Evolutionary conservation across 2,797 vertebrate genomes (phyloP).

Genomic region (Carduelis carduelis): DNA sequence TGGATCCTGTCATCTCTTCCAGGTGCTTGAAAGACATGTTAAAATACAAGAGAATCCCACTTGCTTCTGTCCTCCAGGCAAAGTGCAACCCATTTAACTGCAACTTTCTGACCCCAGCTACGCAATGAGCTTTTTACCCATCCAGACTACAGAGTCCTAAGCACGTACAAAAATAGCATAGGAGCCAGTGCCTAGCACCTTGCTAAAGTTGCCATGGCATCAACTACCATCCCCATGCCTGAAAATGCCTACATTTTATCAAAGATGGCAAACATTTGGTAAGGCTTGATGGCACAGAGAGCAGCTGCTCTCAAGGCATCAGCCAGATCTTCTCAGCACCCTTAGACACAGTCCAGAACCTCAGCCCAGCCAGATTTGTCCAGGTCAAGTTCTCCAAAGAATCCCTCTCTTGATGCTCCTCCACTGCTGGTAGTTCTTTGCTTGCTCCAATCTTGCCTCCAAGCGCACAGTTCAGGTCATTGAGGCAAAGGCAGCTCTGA

Average conservation of each 20-base stretch:
- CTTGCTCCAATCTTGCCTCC: background rate
- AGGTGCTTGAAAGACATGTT: background rate
- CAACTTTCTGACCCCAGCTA: background rate
- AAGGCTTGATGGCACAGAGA: background rate
- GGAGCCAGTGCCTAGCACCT: background rate
- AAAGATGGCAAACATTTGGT: background rate
- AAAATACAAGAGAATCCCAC: background rate
- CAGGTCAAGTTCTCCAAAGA: background rate
- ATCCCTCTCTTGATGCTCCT: background rate
- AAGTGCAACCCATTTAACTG: background rate
- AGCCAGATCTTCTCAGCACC: background rate
- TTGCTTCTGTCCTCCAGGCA: background rate
- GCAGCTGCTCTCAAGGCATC: background rate
- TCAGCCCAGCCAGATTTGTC: background rate
- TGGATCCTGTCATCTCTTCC: background rate
- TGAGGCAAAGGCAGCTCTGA: background rate
- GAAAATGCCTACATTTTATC: background rate
- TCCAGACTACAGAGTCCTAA: background rate
- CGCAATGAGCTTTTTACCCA: background rate
- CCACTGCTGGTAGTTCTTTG: background rate
- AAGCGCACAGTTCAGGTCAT: rapidly evolving
- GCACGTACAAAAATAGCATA: background rate
- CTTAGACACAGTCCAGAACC: background rate
- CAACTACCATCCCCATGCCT: background rate
- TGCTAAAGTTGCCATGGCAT: background rate